A percentile compares a stretch with the other conserved stretches of the same genome.
These are phyloP conservation scores for Macrotrachela quadricornifera DNA, from an alignment of 1,140 invertebrate genomes.

Conservation along the genomic window DNA sequence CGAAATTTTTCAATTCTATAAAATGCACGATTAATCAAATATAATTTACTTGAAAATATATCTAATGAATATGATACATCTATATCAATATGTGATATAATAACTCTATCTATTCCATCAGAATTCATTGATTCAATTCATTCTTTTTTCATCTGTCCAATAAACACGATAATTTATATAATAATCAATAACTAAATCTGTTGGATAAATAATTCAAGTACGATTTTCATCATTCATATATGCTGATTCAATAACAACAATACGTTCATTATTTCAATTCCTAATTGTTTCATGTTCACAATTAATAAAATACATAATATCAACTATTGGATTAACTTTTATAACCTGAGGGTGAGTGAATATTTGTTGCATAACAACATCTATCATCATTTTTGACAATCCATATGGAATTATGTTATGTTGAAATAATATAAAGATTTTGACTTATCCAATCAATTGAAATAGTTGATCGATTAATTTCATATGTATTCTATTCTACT, in stretches of 20 bases:
- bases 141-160: slow-evolving; percentile 81
- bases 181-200: slow-evolving; percentile 39
- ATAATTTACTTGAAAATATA: slow-evolving; percentile 67
- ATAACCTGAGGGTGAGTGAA: not conserved
- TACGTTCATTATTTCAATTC: no score
- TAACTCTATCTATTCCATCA: slow-evolving; percentile 55
- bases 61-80: slow-evolving; percentile 66
- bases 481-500: not conserved
- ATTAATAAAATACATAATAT: slow-evolving; percentile 5
- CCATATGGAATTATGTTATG: slow-evolving; percentile 28
- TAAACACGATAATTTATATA: slow-evolving; percentile 43
- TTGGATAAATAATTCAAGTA: slow-evolving; percentile 54
- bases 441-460: slow-evolving; percentile 95
- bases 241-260: slow-evolving; percentile 48
- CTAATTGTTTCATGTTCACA: not conserved
- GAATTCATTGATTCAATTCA: slow-evolving; percentile 63
- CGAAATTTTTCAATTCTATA: slow-evolving; percentile 77
- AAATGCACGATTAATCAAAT: slow-evolving; percentile 63
- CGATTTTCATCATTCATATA: slow-evolving; percentile 87
- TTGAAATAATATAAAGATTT: slow-evolving; percentile 81
- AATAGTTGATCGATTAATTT: slow-evolving; percentile 45
- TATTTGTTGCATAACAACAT: not conserved
- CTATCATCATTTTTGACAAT: slow-evolving; percentile 2
- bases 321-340: not conserved
- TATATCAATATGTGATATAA: slow-evolving; percentile 43